Base-by-base conservation (phyloP, 2,113 vertebrate species). In the Tupaia chinensis region DNA sequence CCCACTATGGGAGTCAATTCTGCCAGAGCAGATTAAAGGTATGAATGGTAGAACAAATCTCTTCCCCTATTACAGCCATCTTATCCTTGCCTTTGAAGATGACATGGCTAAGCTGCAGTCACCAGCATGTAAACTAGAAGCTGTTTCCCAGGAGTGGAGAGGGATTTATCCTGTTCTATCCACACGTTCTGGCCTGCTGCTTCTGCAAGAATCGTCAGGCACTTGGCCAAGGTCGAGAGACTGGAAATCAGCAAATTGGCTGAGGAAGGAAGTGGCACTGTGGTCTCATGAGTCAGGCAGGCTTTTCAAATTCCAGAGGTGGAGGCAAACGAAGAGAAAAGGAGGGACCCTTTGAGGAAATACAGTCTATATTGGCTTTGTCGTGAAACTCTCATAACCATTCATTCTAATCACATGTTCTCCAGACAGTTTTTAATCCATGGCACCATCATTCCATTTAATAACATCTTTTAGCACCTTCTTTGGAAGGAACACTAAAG, bases 41-140 rank as follows among this genome's bases (percentile, higher is more conserved):
- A 1, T 70, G 91, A 84, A 72, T 70, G 9, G 22, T 44, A 84
- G 56, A 83, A 86, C 70, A 87, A 84, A 94, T 79, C 32, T 80
- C 88, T 96, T 56, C 76, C 23, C 60, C 85, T 76, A 25, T 80
- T 76, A 90, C 68, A 93, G 66, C 68, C 80, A 63, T 10, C 56
- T 87, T 56, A 76, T 56, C 74, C 61, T 72, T 53, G 88, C 61
- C 72, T 84, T 73, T 58, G 61, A 95, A 87, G 92, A 83, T 16
- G 96, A 83, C 69, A 77, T 11, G 22, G 79, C 87, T 89, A 84
- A 96, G 82, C 96, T 7, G 29, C 65, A 27, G 63, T 73, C 65
- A 72, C 56, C 56, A 58, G 87, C 74, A n/a, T 92, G 76, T 77
- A 77, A 89, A 72, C 27, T 2, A 87, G 61, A 74, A 78, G 54